phyloP scores from a whole-genome alignment of 2,888 invertebrate genomes.

The Vanessa cardui region DNA sequence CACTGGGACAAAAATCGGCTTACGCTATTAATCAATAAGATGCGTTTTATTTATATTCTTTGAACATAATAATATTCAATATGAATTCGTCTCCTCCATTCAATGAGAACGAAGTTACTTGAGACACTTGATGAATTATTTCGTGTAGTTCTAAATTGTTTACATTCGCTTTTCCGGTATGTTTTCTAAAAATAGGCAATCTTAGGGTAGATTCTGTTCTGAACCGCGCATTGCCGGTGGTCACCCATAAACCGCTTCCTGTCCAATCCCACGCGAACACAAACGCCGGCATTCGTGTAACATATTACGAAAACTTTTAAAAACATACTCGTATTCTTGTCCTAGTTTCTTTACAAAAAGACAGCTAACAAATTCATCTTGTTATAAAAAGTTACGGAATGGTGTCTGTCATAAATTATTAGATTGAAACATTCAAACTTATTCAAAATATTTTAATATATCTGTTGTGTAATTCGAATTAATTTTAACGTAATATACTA shows the following conservation, averaged over 20 bases:
- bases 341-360: conserved; percentile 7
- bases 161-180: neutral
- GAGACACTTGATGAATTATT: no score
- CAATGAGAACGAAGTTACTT: no score
- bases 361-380: neutral
- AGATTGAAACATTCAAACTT: no score
- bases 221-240: conserved; percentile 25
- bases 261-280: conserved; percentile 14
- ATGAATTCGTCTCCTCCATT: no score
- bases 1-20: no score
- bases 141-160: neutral
- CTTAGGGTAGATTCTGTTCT: conserved; percentile 13
- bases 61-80: no score
- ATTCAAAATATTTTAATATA: no score
- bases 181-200: conserved; percentile 5
- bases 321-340: neutral
- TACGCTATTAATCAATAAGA: no score
- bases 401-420: no score
- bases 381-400: neutral
- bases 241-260: conserved; percentile 29
- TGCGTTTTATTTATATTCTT: no score
- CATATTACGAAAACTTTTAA: conserved; percentile 15
- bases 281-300: conserved; percentile 14
- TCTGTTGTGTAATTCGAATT: no score
- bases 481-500: no score